A percentile compares a stretch with the other conserved stretches of the same genome.
Evolutionary conservation across 2,797 vertebrate species (phyloP).

Genomic region (Enteromius argenteus): DNA sequence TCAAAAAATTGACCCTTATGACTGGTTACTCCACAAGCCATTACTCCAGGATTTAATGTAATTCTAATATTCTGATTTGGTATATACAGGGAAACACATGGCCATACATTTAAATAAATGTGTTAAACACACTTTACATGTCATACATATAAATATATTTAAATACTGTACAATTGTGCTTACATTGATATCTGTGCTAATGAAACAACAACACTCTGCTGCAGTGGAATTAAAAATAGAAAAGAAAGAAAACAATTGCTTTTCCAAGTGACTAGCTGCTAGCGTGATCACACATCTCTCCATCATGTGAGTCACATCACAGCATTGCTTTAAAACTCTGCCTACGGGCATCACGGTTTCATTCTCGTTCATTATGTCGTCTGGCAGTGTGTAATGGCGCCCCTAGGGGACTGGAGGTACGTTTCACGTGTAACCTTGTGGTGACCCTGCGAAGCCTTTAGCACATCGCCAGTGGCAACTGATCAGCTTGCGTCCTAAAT

Average conservation of each 20-base stretch:
- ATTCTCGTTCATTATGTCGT: background rate
- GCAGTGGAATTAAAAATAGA: background rate
- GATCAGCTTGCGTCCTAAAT: conserved; percentile 13
- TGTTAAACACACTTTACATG: too few relatives aligned
- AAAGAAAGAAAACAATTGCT: conserved; percentile 24
- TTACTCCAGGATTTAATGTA: too few relatives aligned
- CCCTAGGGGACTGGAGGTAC: conserved; percentile 2
- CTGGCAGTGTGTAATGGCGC: background rate
- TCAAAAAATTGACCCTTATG: too few relatives aligned
- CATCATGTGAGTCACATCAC: conserved; percentile 7
- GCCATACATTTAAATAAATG: too few relatives aligned
- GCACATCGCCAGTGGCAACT: background rate
- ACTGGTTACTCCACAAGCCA: too few relatives aligned
- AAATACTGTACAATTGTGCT: background rate
- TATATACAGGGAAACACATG: too few relatives aligned
- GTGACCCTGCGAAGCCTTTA: background rate
- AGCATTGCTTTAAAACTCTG: conserved; percentile 9
- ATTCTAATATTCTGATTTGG: too few relatives aligned
- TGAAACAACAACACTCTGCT: background rate
- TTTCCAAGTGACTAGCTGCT: conserved; percentile 8
- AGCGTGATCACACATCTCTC: background rate
- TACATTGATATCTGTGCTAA: background rate
- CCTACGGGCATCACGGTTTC: background rate
- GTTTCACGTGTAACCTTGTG: background rate
- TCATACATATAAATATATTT: too few relatives aligned